Evolutionary conservation across 2,888 invertebrate genomes (phyloP), one percentile per base, ranked within the genome.

Genomic region (Apodemia duryi): DNA sequence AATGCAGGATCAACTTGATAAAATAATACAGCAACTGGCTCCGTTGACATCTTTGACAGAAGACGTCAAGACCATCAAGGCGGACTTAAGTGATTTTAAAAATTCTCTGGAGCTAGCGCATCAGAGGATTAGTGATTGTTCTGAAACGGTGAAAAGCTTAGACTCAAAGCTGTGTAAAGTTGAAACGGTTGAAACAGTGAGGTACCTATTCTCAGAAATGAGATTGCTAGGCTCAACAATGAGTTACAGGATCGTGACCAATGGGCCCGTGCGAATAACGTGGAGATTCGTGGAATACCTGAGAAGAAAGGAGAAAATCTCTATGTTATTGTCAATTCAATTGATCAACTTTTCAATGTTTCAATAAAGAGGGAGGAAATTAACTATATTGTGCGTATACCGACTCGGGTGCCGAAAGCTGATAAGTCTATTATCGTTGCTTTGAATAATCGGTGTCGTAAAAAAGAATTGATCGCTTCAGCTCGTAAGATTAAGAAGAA

Each of bases 401-500:
- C n/a, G 2, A n/a, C n/a, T 21, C n/a, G n/a, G 3, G n/a, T 7
- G 49, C 49, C n/a, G 6, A 49, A 49, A 49, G 6, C 49, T 21
- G 49, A 49, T 21, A 49, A 49, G 46, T 49, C 46, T n/a, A 49
- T 49, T 49, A 49, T 49, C 10, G 46, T 49, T 49, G n/a, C 46
- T 6, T 49, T 49, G 5, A 49, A 49, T n/a, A 67, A 62, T 29
- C 57, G 68, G 1, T 71, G 69, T 41, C 54, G 46, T 1, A 70
- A 70, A 38, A 68, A 70, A 63, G 70, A 70, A 11, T 52, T 70
- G 1, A 57, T 70, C 2, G 67, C 68, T 35, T 51, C 57, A 1
- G 51, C 64, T 3, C 63, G 70, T 1, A 69, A 64, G 41, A 43
- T 35, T 46, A 68, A 69, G 11, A 29, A 52, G 28, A n/a, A 68